Evolutionary conservation across 2,888 invertebrate genomes (phyloP).

Genomic region (Ariolimax columbianus): DNA sequence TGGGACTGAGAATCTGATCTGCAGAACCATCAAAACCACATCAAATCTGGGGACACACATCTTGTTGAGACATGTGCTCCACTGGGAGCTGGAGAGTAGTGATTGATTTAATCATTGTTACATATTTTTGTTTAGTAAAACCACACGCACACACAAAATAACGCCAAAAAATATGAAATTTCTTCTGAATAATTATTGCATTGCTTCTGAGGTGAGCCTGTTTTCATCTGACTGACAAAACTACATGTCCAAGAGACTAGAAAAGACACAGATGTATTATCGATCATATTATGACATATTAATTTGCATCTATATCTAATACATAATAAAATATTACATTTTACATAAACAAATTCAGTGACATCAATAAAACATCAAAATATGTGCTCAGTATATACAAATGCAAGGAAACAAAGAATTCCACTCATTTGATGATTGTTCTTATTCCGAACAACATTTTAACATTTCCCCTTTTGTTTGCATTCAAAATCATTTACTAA

Average conservation of each 20-base stretch:
- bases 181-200: slow-evolving; percentile 43
- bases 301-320: neutral
- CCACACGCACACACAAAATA: neutral
- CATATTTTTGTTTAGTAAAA: too few species aligned
- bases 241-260: slow-evolving; percentile 18
- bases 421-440: neutral
- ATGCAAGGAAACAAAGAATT: neutral
- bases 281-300: neutral
- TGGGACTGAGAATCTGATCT: too few species aligned
- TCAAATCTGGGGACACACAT: too few species aligned
- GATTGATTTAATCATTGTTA: too few species aligned
- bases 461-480: neutral
- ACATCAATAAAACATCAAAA: neutral
- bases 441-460: neutral
- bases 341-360: neutral
- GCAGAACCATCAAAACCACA: too few species aligned
- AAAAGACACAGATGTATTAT: slow-evolving; percentile 5
- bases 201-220: slow-evolving; percentile 31
- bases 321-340: neutral
- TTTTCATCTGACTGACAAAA: neutral
- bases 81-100: too few species aligned
- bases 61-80: too few species aligned
- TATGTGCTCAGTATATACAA: neutral
- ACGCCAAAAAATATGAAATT: neutral
- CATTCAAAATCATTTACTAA: neutral